Percentiles rank a stretch among this genome's conserved stretches.
These are phyloP conservation scores for Pseudolaguvia tuberculata DNA, from an alignment of 2,113 vertebrate genomes.

Conservation along the genomic window DNA sequence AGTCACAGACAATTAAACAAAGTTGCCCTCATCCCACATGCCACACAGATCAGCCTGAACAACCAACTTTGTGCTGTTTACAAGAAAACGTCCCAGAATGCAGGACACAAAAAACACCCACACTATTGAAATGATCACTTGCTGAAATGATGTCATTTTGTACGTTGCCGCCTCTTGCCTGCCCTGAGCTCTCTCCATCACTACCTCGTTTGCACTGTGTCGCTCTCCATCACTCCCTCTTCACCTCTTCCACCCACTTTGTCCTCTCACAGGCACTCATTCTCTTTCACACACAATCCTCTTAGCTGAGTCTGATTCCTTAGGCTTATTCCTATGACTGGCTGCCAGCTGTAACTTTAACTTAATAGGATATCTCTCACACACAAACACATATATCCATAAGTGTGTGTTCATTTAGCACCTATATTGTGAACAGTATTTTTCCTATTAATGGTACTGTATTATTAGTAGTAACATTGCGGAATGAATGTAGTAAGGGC, in stretches of 20 bases:
- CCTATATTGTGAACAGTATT: not conserved
- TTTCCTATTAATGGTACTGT: no score
- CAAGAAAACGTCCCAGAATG: not conserved
- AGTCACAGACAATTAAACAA: constrained; percentile 25
- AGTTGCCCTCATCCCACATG: constrained; percentile 20
- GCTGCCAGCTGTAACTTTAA: constrained; percentile 39
- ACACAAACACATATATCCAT: constrained; percentile 3
- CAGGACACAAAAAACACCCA: not conserved
- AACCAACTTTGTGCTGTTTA: not conserved
- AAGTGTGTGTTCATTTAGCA: not conserved
- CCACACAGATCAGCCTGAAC: constrained; percentile 15
- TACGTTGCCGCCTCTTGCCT: constrained; percentile 4
- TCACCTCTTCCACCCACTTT: constrained; percentile 12
- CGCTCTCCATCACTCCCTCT: not conserved
- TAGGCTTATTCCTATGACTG: constrained; percentile 23
- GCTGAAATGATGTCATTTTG: constrained; percentile 19
- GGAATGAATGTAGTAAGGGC: not conserved
- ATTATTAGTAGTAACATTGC: no score
- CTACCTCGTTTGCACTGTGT: constrained; percentile 13
- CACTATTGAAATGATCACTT: constrained; percentile 14
- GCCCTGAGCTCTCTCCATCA: constrained; percentile 17
- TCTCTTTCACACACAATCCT: constrained; percentile 8
- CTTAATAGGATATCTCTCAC: not conserved
- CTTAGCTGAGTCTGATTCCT: constrained; percentile 29
- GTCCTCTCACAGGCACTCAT: not conserved